Percentiles rank a stretch among this genome's conserved stretches.
phyloP scores from a whole-genome alignment of 2,888 invertebrate species.

The Stenodera caucasica region DNA sequence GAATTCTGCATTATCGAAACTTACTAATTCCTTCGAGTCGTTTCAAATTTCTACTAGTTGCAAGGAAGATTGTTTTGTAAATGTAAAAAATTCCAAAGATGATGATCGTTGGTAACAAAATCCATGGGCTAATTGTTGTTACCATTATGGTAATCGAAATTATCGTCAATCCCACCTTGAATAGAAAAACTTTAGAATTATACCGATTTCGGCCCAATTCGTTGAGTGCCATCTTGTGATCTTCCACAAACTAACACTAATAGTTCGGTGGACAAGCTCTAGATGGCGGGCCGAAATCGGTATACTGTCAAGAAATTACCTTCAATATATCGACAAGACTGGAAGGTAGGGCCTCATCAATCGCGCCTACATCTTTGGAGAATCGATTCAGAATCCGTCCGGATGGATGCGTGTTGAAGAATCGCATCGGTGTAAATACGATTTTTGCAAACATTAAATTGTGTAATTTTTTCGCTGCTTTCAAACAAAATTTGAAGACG shows the following conservation, averaged over 20 bases:
- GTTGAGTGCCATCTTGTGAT: no score
- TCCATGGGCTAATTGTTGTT: conserved; percentile 33
- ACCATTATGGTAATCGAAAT: conserved; percentile 30
- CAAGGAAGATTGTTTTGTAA: conserved; percentile 30
- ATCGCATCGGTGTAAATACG: conserved; percentile 62
- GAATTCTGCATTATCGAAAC: not conserved
- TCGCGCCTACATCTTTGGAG: conserved; percentile 66
- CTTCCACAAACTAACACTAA: no score
- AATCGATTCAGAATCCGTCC: conserved; percentile 67
- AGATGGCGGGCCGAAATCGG: not conserved
- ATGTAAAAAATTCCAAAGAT: conserved; percentile 31
- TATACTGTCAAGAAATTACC: not conserved
- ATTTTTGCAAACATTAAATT: conserved; percentile 54
- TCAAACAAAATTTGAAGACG: conserved; percentile 59
- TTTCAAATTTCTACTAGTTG: conserved; percentile 36
- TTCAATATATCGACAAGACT: conserved; percentile 55
- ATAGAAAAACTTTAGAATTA: no score
- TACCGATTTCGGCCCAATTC: no score
- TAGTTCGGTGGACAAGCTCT: no score
- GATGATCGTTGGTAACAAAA: conserved; percentile 27
- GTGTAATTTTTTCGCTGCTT: conserved; percentile 60
- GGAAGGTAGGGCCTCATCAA: conserved; percentile 57
- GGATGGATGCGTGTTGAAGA: conserved; percentile 68
- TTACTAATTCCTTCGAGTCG: conserved; percentile 34
- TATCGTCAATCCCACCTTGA: conserved; percentile 13